Conservation (phyloP, 2,113 vertebrate genomes). For the Dromaius novaehollandiae region DNA sequence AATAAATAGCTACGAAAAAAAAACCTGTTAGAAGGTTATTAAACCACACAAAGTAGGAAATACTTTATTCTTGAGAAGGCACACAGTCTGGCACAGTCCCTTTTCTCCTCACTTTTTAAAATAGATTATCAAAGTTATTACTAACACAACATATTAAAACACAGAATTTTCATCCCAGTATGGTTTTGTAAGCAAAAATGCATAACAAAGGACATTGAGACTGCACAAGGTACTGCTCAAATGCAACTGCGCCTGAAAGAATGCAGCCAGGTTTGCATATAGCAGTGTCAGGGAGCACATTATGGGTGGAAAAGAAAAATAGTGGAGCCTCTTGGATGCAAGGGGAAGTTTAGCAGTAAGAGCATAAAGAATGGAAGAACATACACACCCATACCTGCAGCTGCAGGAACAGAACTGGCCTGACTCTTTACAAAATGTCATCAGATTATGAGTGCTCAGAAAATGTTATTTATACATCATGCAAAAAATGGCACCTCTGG, state of each 20-base stretch:
- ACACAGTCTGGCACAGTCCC: neutral
- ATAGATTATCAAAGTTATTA: neutral
- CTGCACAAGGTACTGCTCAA: neutral
- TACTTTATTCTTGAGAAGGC: neutral
- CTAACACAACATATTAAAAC: neutral
- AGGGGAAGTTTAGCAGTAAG: neutral
- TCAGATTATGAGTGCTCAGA: neutral
- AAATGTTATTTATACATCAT: neutral
- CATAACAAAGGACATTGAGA: neutral
- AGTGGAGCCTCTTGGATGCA: neutral
- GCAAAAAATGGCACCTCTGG: neutral
- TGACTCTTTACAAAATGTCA: neutral
- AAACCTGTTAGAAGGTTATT: neutral
- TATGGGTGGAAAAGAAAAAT: neutral
- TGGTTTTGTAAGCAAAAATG: neutral
- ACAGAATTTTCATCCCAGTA: neutral
- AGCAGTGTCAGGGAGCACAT: neutral
- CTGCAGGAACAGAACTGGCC: neutral
- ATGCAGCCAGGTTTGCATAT: neutral
- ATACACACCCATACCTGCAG: neutral
- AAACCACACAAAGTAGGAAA: neutral
- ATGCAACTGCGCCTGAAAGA: neutral
- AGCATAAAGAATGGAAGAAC: neutral
- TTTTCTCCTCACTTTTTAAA: neutral
- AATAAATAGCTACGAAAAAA: neutral